Conservation (phyloP, 1,140 invertebrate genomes). For the Steinernema khuongi region DNA sequence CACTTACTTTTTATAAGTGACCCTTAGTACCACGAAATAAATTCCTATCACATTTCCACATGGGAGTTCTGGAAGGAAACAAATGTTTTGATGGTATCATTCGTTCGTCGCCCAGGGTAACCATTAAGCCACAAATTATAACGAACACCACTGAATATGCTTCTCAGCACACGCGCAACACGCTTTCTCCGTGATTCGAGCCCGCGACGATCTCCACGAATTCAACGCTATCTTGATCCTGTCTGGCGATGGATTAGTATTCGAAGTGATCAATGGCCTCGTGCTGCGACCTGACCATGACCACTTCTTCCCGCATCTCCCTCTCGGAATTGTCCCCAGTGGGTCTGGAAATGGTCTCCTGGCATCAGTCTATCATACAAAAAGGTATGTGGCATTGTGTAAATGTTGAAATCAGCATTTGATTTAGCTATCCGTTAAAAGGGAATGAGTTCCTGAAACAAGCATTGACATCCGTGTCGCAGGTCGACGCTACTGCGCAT, state of each 20-base stretch:
- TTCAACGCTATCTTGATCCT: slow-evolving; percentile 48
- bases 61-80: no score
- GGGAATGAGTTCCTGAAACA: slow-evolving; percentile 33
- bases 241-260: slow-evolving; percentile 47
- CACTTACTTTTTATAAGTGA: not conserved
- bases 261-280: slow-evolving; percentile 43
- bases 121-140: not conserved
- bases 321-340: slow-evolving; percentile 43
- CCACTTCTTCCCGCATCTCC: slow-evolving; percentile 32
- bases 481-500: slow-evolving; percentile 15
- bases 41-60: no score
- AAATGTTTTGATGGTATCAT: no score
- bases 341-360: slow-evolving; percentile 49
- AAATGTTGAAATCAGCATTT: slow-evolving; percentile 1
- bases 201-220: slow-evolving; percentile 31
- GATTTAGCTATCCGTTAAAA: slow-evolving; percentile 28
- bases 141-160: not conserved
- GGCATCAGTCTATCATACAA: slow-evolving; percentile 36
- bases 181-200: slow-evolving; percentile 28
- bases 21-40: not conserved
- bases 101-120: no score
- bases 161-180: slow-evolving; percentile 41
- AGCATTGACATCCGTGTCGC: slow-evolving; percentile 32
- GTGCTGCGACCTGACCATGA: slow-evolving; percentile 26
- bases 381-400: not conserved